These are phyloP conservation scores for Lasioglossum baleicum DNA, from an alignment of 1,140 invertebrate species.

Conservation along the genomic window DNA sequence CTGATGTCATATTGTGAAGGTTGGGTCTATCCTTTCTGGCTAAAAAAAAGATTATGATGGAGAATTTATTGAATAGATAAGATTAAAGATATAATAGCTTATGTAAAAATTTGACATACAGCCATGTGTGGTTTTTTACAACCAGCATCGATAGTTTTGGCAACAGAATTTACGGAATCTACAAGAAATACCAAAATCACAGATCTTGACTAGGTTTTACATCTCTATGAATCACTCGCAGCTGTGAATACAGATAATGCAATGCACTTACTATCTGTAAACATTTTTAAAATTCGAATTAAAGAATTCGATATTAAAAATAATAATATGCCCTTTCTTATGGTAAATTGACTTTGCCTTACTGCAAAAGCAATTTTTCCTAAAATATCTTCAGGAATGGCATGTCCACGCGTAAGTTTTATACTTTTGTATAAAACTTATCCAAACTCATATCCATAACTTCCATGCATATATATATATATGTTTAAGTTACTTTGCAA, in stretches of 20 bases:
- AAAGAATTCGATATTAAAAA: neutral
- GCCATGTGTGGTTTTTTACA: slow-evolving; percentile 99
- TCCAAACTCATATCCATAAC: slow-evolving; percentile 99
- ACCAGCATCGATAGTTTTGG: slow-evolving; percentile 98
- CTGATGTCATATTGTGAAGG: slow-evolving; percentile 95
- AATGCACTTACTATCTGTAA: slow-evolving; percentile 93
- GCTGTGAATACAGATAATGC: slow-evolving; percentile 94
- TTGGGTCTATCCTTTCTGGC: slow-evolving; percentile 96
- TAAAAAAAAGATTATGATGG: slow-evolving; percentile 75
- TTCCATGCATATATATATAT: no score
- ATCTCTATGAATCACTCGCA: slow-evolving; percentile 98
- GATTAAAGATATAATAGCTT: neutral
- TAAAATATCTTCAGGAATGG: slow-evolving; percentile 96
- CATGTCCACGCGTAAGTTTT: slow-evolving; percentile 85
- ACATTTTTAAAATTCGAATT: slow-evolving; percentile 10
- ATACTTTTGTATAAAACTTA: slow-evolving; percentile 95
- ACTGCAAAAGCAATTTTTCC: slow-evolving; percentile 97
- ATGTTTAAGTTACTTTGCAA: no score
- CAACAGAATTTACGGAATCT: slow-evolving; percentile 98
- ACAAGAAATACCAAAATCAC: slow-evolving; percentile 99
- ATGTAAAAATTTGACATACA: slow-evolving; percentile 81
- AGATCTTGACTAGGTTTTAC: slow-evolving; percentile 99
- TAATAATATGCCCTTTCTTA: neutral
- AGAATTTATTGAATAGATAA: slow-evolving; percentile 41
- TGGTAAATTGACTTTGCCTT: slow-evolving; percentile 70